These are phyloP conservation scores for Physella acuta DNA, from an alignment of 1,140 invertebrate species.

Conservation along the genomic window DNA sequence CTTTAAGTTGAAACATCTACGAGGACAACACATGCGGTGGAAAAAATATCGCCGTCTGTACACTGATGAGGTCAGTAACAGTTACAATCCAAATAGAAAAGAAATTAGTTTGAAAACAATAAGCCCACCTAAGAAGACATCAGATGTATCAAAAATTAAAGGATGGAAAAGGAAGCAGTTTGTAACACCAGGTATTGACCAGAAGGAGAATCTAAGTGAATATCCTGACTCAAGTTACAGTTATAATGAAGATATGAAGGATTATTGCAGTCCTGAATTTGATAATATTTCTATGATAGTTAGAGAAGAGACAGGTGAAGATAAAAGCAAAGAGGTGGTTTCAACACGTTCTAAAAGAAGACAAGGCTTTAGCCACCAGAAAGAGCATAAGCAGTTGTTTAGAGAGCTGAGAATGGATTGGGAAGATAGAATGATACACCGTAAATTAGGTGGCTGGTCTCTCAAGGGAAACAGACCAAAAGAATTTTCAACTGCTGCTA, in stretches of 20 bases:
- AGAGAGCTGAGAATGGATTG: conserved; percentile 33
- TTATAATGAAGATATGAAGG: too few relatives aligned
- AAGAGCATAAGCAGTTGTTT: conserved; percentile 34
- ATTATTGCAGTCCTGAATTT: background rate
- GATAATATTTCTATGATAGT: background rate
- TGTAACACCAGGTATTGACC: too few relatives aligned
- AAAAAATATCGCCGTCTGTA: conserved; percentile 47
- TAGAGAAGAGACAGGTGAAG: background rate
- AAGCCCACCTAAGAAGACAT: conserved; percentile 45
- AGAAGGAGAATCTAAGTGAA: too few relatives aligned
- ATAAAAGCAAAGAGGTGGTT: background rate
- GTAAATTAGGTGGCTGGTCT: conserved; percentile 40
- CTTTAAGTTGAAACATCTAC: conserved; percentile 39
- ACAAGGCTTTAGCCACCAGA: conserved; percentile 28
- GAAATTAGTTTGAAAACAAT: too few relatives aligned
- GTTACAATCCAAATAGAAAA: too few relatives aligned
- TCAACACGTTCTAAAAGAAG: conserved; percentile 23
- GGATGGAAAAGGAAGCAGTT: conserved; percentile 51
- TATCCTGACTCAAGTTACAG: too few relatives aligned
- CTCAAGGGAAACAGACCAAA: conserved; percentile 19
- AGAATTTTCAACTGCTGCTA: background rate
- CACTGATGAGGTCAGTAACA: conserved; percentile 41
- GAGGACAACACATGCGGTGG: conserved; percentile 48
- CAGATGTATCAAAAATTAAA: conserved; percentile 52
- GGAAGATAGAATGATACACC: conserved; percentile 36